Conservation (phyloP, 2,888 invertebrate species). For the Cerastis leucographa region DNA sequence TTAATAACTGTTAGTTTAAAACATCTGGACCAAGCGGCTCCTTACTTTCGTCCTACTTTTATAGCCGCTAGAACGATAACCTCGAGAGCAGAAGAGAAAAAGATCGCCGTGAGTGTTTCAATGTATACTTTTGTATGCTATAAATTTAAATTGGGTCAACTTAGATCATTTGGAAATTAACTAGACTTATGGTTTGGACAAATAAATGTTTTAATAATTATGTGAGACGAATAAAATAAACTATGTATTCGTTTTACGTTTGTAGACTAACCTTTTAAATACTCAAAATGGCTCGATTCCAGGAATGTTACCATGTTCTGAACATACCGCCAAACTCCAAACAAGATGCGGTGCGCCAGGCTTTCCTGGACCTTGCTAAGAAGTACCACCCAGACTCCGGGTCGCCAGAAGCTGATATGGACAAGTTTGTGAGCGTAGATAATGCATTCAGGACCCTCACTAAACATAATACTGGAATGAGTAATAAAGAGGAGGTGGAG, state of each 20-base stretch:
- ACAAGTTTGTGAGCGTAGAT: conserved; percentile 94
- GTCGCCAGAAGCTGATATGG: conserved; percentile 92
- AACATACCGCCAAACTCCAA: conserved; percentile 93
- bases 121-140: background rate
- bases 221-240: background rate
- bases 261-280: background rate
- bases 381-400: conserved; percentile 96
- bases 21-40: conserved; percentile 39
- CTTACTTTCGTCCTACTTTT: conserved; percentile 38
- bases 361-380: conserved; percentile 94
- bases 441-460: conserved; percentile 93
- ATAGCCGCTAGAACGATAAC: conserved; percentile 59
- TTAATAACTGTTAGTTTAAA: conserved; percentile 38
- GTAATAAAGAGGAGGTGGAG: conserved; percentile 89
- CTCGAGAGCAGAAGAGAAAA: conserved; percentile 67
- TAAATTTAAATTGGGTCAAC: background rate
- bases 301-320: conserved; percentile 93
- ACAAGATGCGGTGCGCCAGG: conserved; percentile 93
- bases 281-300: conserved; percentile 52
- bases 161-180: background rate
- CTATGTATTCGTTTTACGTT: background rate
- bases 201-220: background rate
- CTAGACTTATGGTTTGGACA: background rate
- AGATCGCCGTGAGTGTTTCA: conserved; percentile 72
- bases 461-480: conserved; percentile 91